Percentiles rank a stretch among this genome's conserved stretches.
Conservation (phyloP, 2,113 vertebrate species). For the Sphyrna mokarran region DNA sequence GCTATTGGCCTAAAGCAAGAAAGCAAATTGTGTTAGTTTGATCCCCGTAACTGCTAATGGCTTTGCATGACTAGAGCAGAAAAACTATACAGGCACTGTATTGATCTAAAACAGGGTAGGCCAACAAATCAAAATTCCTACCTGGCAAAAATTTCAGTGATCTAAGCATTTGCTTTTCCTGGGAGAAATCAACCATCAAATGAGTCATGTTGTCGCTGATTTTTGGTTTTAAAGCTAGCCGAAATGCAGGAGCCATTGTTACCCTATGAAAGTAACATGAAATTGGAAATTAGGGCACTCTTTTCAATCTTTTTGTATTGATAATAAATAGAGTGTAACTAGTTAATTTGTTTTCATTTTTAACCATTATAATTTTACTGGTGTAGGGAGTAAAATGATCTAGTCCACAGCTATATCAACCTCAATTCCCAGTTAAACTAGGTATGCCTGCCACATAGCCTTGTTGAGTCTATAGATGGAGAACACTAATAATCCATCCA, state of each 20-base stretch:
- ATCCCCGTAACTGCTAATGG: neutral
- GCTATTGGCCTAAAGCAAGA: neutral
- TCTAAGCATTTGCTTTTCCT: slow-evolving; percentile 70
- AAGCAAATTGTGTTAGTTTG: neutral
- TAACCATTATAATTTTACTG: neutral
- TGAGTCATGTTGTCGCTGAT: slow-evolving; percentile 82
- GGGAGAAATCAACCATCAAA: slow-evolving; percentile 79
- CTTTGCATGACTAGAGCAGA: neutral
- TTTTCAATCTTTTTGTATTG: neutral
- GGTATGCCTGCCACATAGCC: neutral
- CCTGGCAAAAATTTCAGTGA: slow-evolving; percentile 82
- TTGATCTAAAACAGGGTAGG: neutral
- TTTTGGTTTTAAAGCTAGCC: slow-evolving; percentile 73
- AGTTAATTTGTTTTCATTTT: neutral
- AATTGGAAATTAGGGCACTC: neutral
- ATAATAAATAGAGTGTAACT: neutral
- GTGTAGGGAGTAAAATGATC: neutral
- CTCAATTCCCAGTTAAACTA: neutral
- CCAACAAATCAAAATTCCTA: slow-evolving; percentile 46
- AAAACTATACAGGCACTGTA: neutral
- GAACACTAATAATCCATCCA: neutral
- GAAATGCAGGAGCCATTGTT: slow-evolving; percentile 84
- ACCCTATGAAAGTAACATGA: slow-evolving; percentile 58
- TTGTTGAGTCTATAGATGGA: neutral
- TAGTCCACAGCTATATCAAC: neutral